Conservation (phyloP, 2,113 vertebrate species). For the Acrocephalus kingi region DNA sequence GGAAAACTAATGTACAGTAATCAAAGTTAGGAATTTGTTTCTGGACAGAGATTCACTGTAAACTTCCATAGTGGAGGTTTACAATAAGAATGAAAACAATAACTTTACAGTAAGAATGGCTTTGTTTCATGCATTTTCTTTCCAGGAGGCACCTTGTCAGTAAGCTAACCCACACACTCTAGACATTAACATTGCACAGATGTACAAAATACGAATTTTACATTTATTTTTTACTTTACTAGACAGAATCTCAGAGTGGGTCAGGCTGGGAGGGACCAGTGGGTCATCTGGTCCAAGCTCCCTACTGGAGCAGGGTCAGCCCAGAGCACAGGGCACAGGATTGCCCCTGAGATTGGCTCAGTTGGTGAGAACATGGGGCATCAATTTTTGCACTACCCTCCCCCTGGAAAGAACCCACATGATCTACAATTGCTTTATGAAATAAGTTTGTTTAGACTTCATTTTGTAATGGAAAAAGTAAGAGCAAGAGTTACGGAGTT, state of each 20-base stretch:
- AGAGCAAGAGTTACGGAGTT: rapidly evolving
- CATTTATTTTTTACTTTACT: background rate
- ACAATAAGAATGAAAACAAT: background rate
- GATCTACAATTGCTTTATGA: background rate
- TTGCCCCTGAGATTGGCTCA: background rate
- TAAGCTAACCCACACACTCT: background rate
- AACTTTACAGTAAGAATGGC: background rate
- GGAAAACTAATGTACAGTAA: background rate
- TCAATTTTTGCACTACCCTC: background rate
- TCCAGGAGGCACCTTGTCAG: background rate
- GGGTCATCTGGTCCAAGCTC: background rate
- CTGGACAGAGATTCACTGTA: background rate
- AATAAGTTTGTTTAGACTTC: background rate
- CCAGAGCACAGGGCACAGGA: background rate
- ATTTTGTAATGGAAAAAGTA: background rate
- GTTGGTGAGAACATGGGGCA: background rate
- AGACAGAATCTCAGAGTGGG: background rate
- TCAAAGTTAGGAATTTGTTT: background rate
- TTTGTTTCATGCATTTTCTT: background rate
- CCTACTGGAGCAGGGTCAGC: background rate
- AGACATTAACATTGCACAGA: background rate
- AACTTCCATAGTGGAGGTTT: background rate
- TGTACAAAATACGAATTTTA: background rate
- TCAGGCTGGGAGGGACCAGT: background rate
- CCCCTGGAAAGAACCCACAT: background rate